phyloP scores from a whole-genome alignment of 2,888 invertebrate species.

The Lagria hirta region DNA sequence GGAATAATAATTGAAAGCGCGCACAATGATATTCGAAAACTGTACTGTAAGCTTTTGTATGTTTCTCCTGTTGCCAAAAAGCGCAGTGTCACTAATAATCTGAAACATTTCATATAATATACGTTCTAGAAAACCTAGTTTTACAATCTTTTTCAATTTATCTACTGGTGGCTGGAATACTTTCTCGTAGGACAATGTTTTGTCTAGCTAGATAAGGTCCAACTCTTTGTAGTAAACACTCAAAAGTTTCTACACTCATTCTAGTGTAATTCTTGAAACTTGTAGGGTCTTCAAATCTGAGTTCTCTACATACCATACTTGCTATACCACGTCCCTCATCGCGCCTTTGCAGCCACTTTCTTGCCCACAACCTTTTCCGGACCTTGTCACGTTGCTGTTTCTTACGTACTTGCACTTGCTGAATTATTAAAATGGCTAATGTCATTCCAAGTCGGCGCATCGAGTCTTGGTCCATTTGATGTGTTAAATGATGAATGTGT shows the following conservation, averaged over 20 bases:
- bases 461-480: no score
- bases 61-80: constrained; percentile 16
- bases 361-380: no score
- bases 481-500: no score
- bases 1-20: constrained; percentile 4
- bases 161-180: constrained; percentile 8
- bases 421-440: no score
- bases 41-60: constrained; percentile 5
- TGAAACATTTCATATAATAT: constrained; percentile 1
- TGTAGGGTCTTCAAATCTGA: constrained; percentile 37
- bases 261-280: constrained; percentile 8
- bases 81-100: constrained; percentile 10
- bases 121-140: background rate
- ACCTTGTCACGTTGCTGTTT: no score
- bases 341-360: no score
- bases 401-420: no score
- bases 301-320: constrained; percentile 42
- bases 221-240: background rate
- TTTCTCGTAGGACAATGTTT: constrained; percentile 11
- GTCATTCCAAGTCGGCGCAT: no score
- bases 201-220: constrained; percentile 1
- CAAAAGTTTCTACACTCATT: constrained; percentile 1
- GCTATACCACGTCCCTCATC: no score
- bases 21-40: constrained; percentile 15
- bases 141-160: constrained; percentile 1